Evolutionary conservation across 1,140 invertebrate species (phyloP).

Genomic region (Manduca sexta): DNA sequence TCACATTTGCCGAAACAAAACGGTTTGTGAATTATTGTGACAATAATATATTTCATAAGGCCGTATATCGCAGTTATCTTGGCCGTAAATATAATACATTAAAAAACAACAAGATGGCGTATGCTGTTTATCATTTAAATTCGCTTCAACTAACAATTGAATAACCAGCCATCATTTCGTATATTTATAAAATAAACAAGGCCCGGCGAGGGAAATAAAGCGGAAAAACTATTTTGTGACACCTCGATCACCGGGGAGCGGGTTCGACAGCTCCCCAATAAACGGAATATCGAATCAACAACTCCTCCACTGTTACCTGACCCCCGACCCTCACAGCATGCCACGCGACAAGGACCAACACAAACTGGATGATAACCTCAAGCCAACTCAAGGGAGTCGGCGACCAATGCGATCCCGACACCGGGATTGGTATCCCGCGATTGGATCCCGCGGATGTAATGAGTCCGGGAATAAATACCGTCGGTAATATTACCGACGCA

Average conservation of each 20-base stretch:
- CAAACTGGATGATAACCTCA: constrained; percentile 17
- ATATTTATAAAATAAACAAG: constrained; percentile 5
- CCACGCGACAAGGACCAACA: background rate
- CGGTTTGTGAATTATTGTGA: too few relatives aligned
- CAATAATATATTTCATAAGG: too few relatives aligned
- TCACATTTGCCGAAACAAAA: too few relatives aligned
- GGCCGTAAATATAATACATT: too few relatives aligned
- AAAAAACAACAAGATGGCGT: too few relatives aligned
- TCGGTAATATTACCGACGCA: constrained; percentile 15
- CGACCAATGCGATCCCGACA: constrained; percentile 31
- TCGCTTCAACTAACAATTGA: too few relatives aligned
- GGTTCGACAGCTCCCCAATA: constrained; percentile 3
- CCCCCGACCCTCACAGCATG: background rate
- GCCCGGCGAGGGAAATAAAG: constrained; percentile 19
- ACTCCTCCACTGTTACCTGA: constrained; percentile 1
- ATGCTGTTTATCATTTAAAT: too few relatives aligned
- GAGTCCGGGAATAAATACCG: constrained; percentile 42
- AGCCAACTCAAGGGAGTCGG: constrained; percentile 32
- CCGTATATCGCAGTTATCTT: too few relatives aligned
- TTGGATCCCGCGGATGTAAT: constrained; percentile 44
- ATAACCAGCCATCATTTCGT: too few relatives aligned
- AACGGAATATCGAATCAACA: constrained; percentile 6
- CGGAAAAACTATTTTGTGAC: constrained; percentile 42
- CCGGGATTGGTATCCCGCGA: constrained; percentile 21
- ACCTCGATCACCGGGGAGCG: constrained; percentile 20